phyloP scores from a whole-genome alignment of 2,888 invertebrate genomes.

The Limnephilus rhombicus region DNA sequence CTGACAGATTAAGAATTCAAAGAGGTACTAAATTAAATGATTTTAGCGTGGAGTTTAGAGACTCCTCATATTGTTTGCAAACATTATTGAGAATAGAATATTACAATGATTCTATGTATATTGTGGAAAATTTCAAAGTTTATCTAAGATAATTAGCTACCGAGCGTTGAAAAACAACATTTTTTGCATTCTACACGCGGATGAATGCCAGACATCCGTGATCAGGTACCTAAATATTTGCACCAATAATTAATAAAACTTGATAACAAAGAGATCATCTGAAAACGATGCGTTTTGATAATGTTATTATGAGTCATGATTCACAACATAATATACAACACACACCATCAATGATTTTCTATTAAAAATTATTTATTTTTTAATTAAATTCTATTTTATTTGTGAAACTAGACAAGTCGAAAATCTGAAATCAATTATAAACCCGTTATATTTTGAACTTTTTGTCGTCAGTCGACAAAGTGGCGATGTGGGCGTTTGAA shows the following conservation, averaged over 20 bases:
- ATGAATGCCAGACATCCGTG: slow-evolving; percentile 16
- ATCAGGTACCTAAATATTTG: slow-evolving; percentile 14
- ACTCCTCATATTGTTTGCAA: background rate
- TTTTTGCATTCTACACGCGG: background rate
- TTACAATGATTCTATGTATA: background rate
- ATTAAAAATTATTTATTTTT: no score
- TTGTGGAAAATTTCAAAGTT: background rate
- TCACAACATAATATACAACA: background rate
- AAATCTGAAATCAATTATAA: background rate
- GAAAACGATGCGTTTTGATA: background rate
- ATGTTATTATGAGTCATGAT: background rate
- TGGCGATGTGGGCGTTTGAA: background rate
- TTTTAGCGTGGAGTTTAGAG: background rate
- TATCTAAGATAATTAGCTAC: background rate
- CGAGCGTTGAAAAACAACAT: slow-evolving; percentile 3
- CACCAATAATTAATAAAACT: background rate
- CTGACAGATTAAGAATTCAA: background rate
- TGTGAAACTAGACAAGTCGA: background rate
- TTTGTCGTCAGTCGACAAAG: background rate
- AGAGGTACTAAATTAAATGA: background rate
- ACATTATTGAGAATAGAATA: background rate
- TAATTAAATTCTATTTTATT: background rate
- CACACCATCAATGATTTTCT: background rate
- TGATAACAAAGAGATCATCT: background rate
- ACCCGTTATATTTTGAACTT: background rate